These are phyloP conservation scores for Cygnus atratus DNA, from an alignment of 2,113 vertebrate genomes.

Conservation along the genomic window DNA sequence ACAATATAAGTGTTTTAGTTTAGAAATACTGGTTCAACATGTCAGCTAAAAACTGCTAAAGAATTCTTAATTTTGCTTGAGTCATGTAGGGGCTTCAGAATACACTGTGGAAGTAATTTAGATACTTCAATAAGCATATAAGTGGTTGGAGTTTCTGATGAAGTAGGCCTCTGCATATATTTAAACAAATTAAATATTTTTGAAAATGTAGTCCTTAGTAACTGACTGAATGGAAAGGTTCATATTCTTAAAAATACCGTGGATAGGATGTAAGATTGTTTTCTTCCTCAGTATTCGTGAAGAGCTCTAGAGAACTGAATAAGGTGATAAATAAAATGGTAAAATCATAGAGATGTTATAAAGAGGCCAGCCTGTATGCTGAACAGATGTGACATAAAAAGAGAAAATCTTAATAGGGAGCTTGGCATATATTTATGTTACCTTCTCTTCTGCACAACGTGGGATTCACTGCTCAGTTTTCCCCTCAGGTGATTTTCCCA, in stretches of 20 bases:
- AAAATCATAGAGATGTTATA: background rate
- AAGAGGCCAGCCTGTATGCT: background rate
- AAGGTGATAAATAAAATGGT: background rate
- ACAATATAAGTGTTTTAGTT: background rate
- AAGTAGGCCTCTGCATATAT: background rate
- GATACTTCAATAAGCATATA: background rate
- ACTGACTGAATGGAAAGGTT: background rate
- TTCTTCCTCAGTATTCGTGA: background rate
- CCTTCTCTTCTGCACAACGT: background rate
- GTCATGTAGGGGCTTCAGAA: background rate
- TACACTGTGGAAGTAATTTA: background rate
- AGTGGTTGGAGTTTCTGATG: background rate
- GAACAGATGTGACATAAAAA: background rate
- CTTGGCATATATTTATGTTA: background rate
- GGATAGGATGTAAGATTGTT: background rate
- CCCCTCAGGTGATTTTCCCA: background rate
- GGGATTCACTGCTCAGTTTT: background rate
- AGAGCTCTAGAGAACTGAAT: background rate
- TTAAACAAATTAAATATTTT: background rate
- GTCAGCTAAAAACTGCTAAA: background rate
- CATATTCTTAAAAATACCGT: background rate
- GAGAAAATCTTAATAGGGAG: background rate
- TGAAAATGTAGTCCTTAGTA: background rate
- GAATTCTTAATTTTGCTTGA: background rate
- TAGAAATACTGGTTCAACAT: background rate